phyloP scores from a whole-genome alignment of 2,888 invertebrate genomes.

The Metopia argyrocephala region DNA sequence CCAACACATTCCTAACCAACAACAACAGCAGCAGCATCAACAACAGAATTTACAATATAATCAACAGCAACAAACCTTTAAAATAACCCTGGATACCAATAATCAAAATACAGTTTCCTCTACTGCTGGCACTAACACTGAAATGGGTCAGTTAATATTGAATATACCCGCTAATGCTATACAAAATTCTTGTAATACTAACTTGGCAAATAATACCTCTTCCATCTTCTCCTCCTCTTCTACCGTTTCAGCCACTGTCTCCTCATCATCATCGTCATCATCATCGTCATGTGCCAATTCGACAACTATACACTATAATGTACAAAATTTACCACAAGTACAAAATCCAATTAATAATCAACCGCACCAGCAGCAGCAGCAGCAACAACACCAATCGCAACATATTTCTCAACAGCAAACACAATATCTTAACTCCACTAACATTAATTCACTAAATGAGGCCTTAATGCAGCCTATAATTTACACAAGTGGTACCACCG shows the following conservation, averaged over 20 bases:
- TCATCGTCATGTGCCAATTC: no score
- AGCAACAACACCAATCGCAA: constrained; percentile 59
- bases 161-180: constrained; percentile 52
- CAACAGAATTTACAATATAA: constrained; percentile 24
- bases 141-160: constrained; percentile 55
- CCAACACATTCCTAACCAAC: constrained; percentile 40
- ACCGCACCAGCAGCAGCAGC: constrained; percentile 45
- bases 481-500: constrained; percentile 67
- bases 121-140: constrained; percentile 10
- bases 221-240: constrained; percentile 1
- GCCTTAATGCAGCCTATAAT: constrained; percentile 67
- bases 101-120: constrained; percentile 58
- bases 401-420: constrained; percentile 53
- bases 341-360: constrained; percentile 63
- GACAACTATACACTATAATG: constrained; percentile 63
- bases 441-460: constrained; percentile 60
- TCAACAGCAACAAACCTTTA: constrained; percentile 56
- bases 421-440: constrained; percentile 56
- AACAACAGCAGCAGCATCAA: constrained; percentile 60
- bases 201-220: constrained; percentile 25
- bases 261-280: no score
- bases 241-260: no score
- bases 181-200: constrained; percentile 36
- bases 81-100: constrained; percentile 64
- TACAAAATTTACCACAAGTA: constrained; percentile 68